Evolutionary conservation across 2,113 vertebrate genomes (phyloP), one percentile per base, ranked within the genome.

Genomic region (Polyodon spathula): DNA sequence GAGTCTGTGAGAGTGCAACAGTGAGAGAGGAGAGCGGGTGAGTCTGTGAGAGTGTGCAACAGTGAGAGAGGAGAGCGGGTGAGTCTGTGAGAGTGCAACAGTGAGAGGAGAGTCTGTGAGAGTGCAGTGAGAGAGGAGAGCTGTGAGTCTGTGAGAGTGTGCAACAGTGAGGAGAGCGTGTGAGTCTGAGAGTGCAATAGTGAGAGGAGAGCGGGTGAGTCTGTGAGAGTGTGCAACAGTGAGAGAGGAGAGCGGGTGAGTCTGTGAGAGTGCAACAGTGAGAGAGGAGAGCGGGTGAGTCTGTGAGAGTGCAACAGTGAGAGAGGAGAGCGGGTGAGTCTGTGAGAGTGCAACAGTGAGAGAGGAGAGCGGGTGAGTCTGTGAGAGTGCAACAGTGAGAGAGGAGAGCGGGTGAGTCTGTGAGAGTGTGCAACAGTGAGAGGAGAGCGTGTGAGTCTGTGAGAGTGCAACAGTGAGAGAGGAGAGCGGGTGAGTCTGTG

Each of bases 401-500:
- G 59, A 55, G 17, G 52, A 42, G 44, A 53, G 17, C 39, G 56
- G 62, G 40, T 66, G 61, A 42, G 46, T 54, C 46, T 61, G 56
- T 66, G 57, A 7, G 0, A 54, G 39, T 14, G 51, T 8, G 15
- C 46, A 48, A 39, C 16, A n/a, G n/a, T n/a, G 41, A 64, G 59
- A 55, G 17, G 52, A 42, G 44, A 53, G 17, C 39, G 56, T 62
- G 40, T 66, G 61, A 42, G 46, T 54, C 46, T 61, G 56, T 66
- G 57, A 7, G 0, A 54, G 39, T 14, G 51, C 46, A 48, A 39
- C 16, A n/a, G n/a, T n/a, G 56, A 37, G 41, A 64, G 59, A 55
- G 17, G 52, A 42, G 44, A 53, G 17, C 39, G 56, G 62, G 40
- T 66, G 61, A 42, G 46, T 54, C 46, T 61, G 56, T 66, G 57